Conservation (phyloP, 2,797 vertebrate species). For the Petrocephalus schoutedeni region DNA sequence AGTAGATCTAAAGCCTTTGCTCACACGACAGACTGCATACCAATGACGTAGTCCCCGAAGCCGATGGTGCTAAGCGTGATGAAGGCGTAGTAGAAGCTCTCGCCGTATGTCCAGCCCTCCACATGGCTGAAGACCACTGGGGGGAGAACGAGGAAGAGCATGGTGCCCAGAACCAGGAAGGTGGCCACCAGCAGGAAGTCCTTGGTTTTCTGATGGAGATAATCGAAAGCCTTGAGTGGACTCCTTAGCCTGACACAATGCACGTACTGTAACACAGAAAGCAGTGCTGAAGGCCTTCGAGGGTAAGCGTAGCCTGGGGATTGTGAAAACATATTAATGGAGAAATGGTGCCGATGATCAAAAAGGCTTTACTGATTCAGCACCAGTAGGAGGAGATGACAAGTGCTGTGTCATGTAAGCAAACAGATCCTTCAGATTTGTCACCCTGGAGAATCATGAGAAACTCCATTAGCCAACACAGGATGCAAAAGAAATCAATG, state of each 20-base stretch:
- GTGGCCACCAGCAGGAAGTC: conserved; percentile 66
- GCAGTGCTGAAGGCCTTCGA: not conserved
- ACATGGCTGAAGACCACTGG: conserved; percentile 82
- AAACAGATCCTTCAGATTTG: not conserved
- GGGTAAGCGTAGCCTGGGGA: not conserved
- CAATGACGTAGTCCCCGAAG: conserved; percentile 87
- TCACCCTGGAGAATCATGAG: not conserved
- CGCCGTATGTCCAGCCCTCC: conserved; percentile 82
- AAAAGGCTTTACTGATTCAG: not conserved
- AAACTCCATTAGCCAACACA: not conserved
- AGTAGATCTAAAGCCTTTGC: not conserved
- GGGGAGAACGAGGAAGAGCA: conserved; percentile 78
- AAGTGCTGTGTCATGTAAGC: not conserved
- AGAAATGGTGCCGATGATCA: not conserved
- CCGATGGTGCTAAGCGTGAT: conserved; percentile 92
- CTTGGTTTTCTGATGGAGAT: conserved; percentile 48
- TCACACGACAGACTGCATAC: conserved; percentile 47
- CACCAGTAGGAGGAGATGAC: not conserved
- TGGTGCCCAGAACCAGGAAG: conserved; percentile 71
- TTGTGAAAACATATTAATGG: not conserved
- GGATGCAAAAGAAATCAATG: not conserved
- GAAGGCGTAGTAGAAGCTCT: conserved; percentile 90
- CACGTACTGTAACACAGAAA: not conserved
- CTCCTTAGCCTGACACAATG: not conserved
- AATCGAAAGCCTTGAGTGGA: not conserved